Evolutionary conservation across 2,113 vertebrate genomes (phyloP).

Genomic region (Gopherus flavomarginatus): DNA sequence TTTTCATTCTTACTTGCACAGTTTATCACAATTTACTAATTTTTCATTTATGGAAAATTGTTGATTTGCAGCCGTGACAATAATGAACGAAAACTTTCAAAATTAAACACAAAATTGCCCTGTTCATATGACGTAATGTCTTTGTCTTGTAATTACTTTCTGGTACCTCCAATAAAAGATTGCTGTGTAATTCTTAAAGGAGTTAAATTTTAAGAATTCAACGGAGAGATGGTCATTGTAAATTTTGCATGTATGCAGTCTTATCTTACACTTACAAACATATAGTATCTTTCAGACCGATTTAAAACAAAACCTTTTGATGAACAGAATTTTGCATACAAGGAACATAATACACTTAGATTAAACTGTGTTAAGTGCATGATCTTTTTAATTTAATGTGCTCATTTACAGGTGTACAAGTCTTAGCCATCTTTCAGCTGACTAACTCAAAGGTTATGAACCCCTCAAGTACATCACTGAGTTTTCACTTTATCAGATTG

Average conservation of each 20-base stretch:
- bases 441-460: not conserved
- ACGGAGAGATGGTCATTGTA: not conserved
- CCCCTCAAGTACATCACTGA: not conserved
- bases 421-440: not conserved
- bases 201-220: not conserved
- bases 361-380: not conserved
- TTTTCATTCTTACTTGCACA: not conserved
- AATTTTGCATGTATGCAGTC: not conserved
- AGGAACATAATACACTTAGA: not conserved
- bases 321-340: not conserved
- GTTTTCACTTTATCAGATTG: not conserved
- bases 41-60: not conserved
- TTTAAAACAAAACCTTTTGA: not conserved
- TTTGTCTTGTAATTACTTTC: not conserved
- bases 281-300: not conserved
- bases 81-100: not conserved
- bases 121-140: not conserved
- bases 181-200: not conserved
- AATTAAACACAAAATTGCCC: not conserved
- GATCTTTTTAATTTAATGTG: not conserved
- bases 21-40: not conserved
- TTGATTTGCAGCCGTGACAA: not conserved
- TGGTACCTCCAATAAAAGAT: not conserved
- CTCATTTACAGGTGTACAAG: not conserved
- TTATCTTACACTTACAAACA: not conserved